phyloP scores from a whole-genome alignment of 2,888 invertebrate genomes.

The Noctua janthe region DNA sequence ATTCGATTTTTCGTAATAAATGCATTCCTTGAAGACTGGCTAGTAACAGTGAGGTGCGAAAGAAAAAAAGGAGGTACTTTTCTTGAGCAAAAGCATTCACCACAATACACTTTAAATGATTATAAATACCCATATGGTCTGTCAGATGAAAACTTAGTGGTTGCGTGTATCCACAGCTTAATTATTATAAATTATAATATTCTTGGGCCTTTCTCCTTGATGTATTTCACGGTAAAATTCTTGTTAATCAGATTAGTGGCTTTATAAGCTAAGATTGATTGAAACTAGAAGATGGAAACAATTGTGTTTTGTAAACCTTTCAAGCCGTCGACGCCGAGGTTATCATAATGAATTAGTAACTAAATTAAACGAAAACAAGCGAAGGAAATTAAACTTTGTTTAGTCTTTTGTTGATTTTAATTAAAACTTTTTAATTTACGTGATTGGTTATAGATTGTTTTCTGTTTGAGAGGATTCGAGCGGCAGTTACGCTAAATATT shows the following conservation, averaged over 20 bases:
- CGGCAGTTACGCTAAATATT: neutral
- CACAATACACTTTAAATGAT: neutral
- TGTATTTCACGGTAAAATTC: constrained; percentile 35
- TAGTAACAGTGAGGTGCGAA: neutral
- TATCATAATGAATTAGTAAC: constrained; percentile 54
- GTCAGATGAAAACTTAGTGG: neutral
- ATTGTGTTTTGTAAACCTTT: constrained; percentile 43
- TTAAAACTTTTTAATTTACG: constrained; percentile 30
- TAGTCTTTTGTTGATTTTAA: constrained; percentile 46
- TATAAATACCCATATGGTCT: no score
- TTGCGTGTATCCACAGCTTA: neutral
- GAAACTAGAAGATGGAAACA: constrained; percentile 48
- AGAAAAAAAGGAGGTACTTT: neutral
- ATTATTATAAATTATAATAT: constrained; percentile 37
- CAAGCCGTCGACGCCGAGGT: constrained; percentile 34
- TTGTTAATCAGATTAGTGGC: constrained; percentile 44
- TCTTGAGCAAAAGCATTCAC: neutral
- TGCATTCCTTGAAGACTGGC: neutral
- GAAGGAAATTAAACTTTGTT: constrained; percentile 41
- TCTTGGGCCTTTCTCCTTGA: constrained; percentile 25
- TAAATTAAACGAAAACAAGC: constrained; percentile 57
- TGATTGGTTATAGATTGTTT: constrained; percentile 42
- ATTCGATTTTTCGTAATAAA: neutral
- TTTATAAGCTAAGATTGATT: constrained; percentile 53
- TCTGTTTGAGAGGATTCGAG: constrained; percentile 3